Evolutionary conservation across 2,888 invertebrate genomes (phyloP).

Genomic region (Tupiocoris notatus): DNA sequence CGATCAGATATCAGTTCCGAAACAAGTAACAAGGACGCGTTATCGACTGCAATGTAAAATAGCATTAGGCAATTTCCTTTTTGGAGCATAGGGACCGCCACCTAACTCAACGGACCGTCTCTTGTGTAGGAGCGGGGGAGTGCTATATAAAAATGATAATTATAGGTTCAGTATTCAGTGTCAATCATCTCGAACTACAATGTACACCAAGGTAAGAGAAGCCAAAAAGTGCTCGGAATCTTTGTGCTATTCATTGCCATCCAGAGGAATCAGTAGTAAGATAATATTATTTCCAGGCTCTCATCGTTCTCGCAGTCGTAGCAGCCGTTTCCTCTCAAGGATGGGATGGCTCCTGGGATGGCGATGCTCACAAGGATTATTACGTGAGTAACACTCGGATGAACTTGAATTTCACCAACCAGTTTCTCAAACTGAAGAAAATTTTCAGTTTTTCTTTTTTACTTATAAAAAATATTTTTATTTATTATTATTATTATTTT

Average conservation of each 20-base stretch:
- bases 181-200: neutral
- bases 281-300: neutral
- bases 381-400: neutral
- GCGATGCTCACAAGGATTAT: constrained; percentile 14
- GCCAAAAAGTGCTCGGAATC: too few relatives aligned
- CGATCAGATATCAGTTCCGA: too few relatives aligned
- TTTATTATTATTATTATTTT: too few relatives aligned
- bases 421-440: too few relatives aligned
- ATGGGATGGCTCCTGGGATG: constrained; percentile 12
- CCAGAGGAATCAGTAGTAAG: neutral
- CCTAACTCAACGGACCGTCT: neutral
- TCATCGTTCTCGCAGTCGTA: constrained; percentile 4
- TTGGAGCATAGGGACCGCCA: neutral
- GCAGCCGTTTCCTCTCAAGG: constrained; percentile 10
- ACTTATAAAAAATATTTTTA: too few relatives aligned
- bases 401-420: too few relatives aligned
- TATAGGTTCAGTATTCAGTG: neutral
- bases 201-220: constrained; percentile 22
- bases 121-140: neutral
- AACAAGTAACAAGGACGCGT: too few relatives aligned
- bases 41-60: too few relatives aligned
- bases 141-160: neutral
- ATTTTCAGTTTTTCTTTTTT: too few relatives aligned
- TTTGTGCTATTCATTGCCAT: too few relatives aligned
- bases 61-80: neutral